A percentile compares a stretch with the other conserved stretches of the same genome.
Conservation (phyloP, 2,113 vertebrate genomes). For the Marcusenius ussheri region DNA sequence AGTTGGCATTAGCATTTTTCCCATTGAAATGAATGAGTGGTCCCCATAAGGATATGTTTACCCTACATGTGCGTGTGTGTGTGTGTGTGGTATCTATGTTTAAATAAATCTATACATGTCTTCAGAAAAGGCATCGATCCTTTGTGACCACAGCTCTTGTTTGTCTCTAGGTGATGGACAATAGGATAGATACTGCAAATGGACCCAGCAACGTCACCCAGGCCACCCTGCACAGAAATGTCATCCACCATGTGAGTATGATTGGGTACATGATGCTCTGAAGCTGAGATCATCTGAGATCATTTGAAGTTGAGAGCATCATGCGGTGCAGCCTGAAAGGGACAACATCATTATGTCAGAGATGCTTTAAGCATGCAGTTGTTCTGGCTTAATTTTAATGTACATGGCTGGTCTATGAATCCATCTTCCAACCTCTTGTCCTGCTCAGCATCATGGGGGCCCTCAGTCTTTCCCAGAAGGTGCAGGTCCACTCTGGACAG, state of each 20-base stretch:
- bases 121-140: background rate
- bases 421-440: background rate
- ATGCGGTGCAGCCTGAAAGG: background rate
- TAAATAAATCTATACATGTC: background rate
- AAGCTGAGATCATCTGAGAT: background rate
- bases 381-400: background rate
- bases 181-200: background rate
- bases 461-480: no score
- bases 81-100: background rate
- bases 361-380: background rate
- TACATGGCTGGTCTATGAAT: background rate
- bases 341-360: background rate
- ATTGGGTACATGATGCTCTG: background rate
- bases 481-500: no score
- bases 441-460: background rate
- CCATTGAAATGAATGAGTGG: no score
- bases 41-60: no score
- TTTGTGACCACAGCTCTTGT: background rate
- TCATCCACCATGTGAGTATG: background rate
- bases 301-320: background rate
- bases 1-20: no score
- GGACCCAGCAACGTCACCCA: background rate
- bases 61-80: background rate
- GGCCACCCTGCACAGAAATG: background rate
- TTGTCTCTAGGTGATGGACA: background rate